phyloP scores from a whole-genome alignment of 1,140 invertebrate species.

The Drosophila pachea region DNA sequence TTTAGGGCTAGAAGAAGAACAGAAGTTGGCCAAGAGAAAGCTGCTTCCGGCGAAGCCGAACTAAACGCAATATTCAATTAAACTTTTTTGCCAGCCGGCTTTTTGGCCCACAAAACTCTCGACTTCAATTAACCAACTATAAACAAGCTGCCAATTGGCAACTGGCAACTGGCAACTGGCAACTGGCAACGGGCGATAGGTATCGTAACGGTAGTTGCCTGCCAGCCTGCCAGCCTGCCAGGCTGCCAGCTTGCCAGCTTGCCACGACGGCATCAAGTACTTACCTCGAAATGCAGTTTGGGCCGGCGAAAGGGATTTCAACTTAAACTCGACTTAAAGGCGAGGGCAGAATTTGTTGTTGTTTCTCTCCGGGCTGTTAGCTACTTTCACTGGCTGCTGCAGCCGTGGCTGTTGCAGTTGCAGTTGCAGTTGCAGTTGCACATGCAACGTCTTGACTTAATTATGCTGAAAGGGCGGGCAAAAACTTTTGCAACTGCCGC shows the following conservation, averaged over 20 bases:
- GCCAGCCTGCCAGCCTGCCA: conserved; percentile 3
- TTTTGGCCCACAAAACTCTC: conserved; percentile 17
- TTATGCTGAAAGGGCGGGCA: conserved; percentile 63
- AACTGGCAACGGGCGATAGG: conserved; percentile 15
- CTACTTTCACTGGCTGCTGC: conserved; percentile 17
- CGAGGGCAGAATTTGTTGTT: conserved; percentile 33
- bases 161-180: not conserved
- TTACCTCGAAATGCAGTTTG: conserved; percentile 58
- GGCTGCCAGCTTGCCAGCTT: not conserved
- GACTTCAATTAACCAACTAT: conserved; percentile 65
- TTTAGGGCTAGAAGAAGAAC: too few relatives aligned
- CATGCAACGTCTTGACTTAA: conserved; percentile 41
- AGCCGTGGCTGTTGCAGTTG: not conserved
- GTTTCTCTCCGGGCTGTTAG: conserved; percentile 6
- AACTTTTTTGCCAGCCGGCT: conserved; percentile 37
- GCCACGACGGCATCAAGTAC: conserved; percentile 18
- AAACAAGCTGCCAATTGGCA: conserved; percentile 52
- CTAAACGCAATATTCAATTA: conserved; percentile 60
- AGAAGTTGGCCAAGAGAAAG: too few relatives aligned
- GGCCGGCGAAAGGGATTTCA: conserved; percentile 7
- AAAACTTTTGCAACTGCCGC: conserved; percentile 37
- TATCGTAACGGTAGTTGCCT: not conserved
- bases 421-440: not conserved
- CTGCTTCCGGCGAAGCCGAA: not conserved
- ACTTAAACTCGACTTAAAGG: conserved; percentile 38